Base-by-base conservation (phyloP, 1,140 invertebrate species). In the Solenopsis invicta region DNA sequence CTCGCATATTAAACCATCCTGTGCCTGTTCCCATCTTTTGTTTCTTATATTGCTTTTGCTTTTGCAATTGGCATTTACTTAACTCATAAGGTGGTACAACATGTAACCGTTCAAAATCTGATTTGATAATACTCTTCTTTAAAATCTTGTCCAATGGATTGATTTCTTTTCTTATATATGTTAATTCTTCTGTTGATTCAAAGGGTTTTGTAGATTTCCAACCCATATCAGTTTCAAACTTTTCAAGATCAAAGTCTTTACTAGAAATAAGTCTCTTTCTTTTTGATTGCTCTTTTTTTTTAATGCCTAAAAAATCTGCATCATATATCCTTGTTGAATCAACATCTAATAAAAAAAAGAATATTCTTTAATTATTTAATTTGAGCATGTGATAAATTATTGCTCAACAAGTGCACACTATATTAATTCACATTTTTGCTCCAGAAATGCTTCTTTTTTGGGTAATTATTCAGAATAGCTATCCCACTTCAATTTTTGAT, bases 1-100 rank as follows among this genome's bases (percentile, higher is more conserved):
- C 98, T 59, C 97, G 96, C 95, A 99, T 96, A 92, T 98, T 96
- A 94, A 97, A 99, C 99, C 99, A 99, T 75, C 96, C 96, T 1
- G 96, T 96, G 3, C 98, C 98, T 93, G 98, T 98, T 0, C 98
- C 98, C 93, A 97, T 98, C 16, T 97, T 96, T 89, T 97, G 93
- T 92, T 97, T 96, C 89, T 95, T 94, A 95, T 97, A 94, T 92
- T 96, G 96, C 84, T 96, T 89, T 0, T 10, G 69, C 61, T 95
- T 93, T 88, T 96, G 96, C 67, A 97, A 93, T 93, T 95, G 96
- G 87, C 95, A 96, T 48, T 97, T 95, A 88, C 96, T 97, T 3
- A 96, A 91, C 88, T 96, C 93, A 91, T 97, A 97, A 24, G 95
- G 95, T 10, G 97, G 97, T 12, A 98, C 93, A 29, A 93, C 90